phyloP scores from a whole-genome alignment of 2,888 invertebrate genomes.

The Gari tellinella region DNA sequence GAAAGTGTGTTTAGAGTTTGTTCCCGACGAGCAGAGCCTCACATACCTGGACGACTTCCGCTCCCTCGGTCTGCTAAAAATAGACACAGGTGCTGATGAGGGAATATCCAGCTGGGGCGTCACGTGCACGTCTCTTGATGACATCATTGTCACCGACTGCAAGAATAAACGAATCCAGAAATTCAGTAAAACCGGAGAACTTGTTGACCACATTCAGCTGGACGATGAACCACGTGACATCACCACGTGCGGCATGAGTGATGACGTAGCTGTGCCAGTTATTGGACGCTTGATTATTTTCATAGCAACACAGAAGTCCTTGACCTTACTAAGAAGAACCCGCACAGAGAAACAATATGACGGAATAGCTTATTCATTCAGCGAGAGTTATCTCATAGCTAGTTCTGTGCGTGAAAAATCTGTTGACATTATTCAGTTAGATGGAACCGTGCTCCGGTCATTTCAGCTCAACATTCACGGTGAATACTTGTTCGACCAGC shows the following conservation, averaged over 20 bases:
- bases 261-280: slow-evolving; percentile 75
- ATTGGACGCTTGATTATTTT: slow-evolving; percentile 72
- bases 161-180: slow-evolving; percentile 76
- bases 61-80: slow-evolving; percentile 53
- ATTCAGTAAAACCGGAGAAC: slow-evolving; percentile 73
- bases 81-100: slow-evolving; percentile 68
- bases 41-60: slow-evolving; percentile 63
- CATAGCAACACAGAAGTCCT: slow-evolving; percentile 63
- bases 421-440: slow-evolving; percentile 70
- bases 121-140: slow-evolving; percentile 72
- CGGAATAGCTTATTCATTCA: slow-evolving; percentile 67
- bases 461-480: slow-evolving; percentile 58
- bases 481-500: slow-evolving; percentile 63
- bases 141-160: slow-evolving; percentile 77
- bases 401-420: slow-evolving; percentile 66
- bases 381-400: slow-evolving; percentile 64
- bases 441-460: slow-evolving; percentile 68
- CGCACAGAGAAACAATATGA: slow-evolving; percentile 76
- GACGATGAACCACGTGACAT: slow-evolving; percentile 77
- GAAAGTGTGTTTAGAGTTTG: slow-evolving; percentile 64
- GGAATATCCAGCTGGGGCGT: slow-evolving; percentile 76
- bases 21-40: slow-evolving; percentile 61
- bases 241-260: slow-evolving; percentile 66
- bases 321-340: slow-evolving; percentile 65
- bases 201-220: slow-evolving; percentile 76